These are phyloP conservation scores for Brachionus angularis DNA, from an alignment of 1,140 invertebrate species.

Conservation along the genomic window DNA sequence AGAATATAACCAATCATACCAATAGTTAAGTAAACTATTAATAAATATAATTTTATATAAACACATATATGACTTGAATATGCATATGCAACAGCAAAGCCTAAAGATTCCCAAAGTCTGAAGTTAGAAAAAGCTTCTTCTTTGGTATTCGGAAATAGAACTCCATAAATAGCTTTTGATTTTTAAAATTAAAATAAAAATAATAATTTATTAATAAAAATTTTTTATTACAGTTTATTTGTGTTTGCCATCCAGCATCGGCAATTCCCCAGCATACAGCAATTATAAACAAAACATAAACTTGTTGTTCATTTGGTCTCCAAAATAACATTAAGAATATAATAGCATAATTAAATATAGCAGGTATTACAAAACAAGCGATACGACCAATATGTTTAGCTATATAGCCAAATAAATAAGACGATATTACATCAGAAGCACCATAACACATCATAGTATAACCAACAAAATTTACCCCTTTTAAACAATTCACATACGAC, in stretches of 20 bases:
- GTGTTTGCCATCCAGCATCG: constrained; percentile 83
- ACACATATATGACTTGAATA: constrained; percentile 72
- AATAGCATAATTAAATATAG: constrained; percentile 48
- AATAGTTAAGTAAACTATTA: constrained; percentile 60
- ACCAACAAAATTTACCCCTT: constrained; percentile 79
- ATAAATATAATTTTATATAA: constrained; percentile 78
- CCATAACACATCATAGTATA: constrained; percentile 93
- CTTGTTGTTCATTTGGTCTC: constrained; percentile 69
- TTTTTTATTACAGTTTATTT: constrained; percentile 76
- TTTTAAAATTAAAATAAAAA: constrained; percentile 56
- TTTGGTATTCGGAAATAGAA: constrained; percentile 79
- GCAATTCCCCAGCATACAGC: constrained; percentile 84
- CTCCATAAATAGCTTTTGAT: constrained; percentile 71
- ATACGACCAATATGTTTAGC: constrained; percentile 85
- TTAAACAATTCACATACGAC: constrained; percentile 50
- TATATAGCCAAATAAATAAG: constrained; percentile 79
- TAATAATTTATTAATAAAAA: constrained; percentile 44
- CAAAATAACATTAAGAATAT: constrained; percentile 61
- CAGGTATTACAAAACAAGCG: constrained; percentile 73
- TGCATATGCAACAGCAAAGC: constrained; percentile 84
- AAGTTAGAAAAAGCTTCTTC: constrained; percentile 95
- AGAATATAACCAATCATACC: neutral
- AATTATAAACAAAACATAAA: constrained; percentile 75
- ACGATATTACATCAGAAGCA: constrained; percentile 79
- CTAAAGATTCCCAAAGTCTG: constrained; percentile 78